Base-by-base conservation (phyloP, 2,888 invertebrate genomes). In the Parnassius glacialis region DNA sequence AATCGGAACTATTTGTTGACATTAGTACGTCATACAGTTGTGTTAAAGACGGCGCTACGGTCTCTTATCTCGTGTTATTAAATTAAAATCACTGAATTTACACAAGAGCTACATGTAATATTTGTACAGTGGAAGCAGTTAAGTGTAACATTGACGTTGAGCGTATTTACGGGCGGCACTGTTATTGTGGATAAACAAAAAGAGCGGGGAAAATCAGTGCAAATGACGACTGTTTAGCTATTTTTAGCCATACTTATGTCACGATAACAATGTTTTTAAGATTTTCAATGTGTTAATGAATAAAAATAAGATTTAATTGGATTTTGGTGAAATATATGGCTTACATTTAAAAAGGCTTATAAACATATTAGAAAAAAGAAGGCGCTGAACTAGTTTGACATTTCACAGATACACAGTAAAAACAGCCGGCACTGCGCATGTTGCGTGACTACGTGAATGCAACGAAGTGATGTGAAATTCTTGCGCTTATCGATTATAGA, bases 371-470 rank as follows among this genome's bases (percentile, higher is more conserved):
- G 64, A 61, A 71, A 69, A 74, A 68, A 64, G 74, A 78, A 76
- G 76, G 81, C 85, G 87, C 86, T 83, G 74, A 84, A 90, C 90
- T 72, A 74, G 89, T 90, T 90, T 90, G 90, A 90, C 90, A 90
- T 85, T 83, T 89, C 86, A 81, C 70, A 59, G 64, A 76, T 71
- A 71, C 78, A 87, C 80, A 85, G 80, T 51, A 53, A 67, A 72
- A 70, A 67, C 56, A 68, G 56, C 60, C 61, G 61, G 67, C 48
- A 66, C 2, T 81, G 83, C 81, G 84, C 81, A 82, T 81, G 88
- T 90, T 87, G 85, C 66, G 83, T 80, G 66, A 59, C 68, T 62
- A 1, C 34, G 34, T 34, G 34, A 34, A 13, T 48, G 64, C 70
- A 64, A 62, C 65, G 58, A 55, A 90, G 89, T 88, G 89, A 89